These are phyloP conservation scores for Naso thynnoides DNA, from an alignment of 2,797 vertebrate genomes.

Conservation along the genomic window DNA sequence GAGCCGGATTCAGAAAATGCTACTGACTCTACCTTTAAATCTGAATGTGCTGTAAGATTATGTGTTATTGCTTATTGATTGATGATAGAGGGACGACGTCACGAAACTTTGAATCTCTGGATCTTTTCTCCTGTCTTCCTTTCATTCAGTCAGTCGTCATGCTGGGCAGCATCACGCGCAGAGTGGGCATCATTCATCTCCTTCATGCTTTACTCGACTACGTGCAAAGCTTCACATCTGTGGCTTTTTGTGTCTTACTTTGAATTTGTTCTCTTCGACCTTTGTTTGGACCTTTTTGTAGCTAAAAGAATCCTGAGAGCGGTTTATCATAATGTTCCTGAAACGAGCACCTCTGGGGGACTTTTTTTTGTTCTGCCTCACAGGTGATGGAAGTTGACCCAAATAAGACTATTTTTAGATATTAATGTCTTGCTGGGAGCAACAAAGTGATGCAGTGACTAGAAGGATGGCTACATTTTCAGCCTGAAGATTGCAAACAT, in stretches of 20 bases:
- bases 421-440: not conserved
- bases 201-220: constrained; percentile 22
- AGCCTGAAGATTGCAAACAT: constrained; percentile 9
- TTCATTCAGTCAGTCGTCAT: not conserved
- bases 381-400: constrained; percentile 38
- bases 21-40: no score
- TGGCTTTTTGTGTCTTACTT: constrained; percentile 14
- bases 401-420: constrained; percentile 37
- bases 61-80: no score
- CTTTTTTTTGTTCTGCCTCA: not conserved
- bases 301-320: not conserved
- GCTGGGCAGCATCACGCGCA: not conserved
- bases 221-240: not conserved
- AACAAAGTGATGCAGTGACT: constrained; percentile 6
- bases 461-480: not conserved
- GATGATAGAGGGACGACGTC: no score
- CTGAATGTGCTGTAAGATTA: no score
- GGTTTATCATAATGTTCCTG: constrained; percentile 21
- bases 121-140: not conserved
- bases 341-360: constrained; percentile 21
- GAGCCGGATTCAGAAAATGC: no score
- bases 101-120: not conserved
- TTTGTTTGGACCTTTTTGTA: constrained; percentile 36
- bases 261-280: constrained; percentile 19
- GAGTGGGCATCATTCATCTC: not conserved